Conservation (phyloP, 2,888 invertebrate species). For the Xylophagus ater region DNA sequence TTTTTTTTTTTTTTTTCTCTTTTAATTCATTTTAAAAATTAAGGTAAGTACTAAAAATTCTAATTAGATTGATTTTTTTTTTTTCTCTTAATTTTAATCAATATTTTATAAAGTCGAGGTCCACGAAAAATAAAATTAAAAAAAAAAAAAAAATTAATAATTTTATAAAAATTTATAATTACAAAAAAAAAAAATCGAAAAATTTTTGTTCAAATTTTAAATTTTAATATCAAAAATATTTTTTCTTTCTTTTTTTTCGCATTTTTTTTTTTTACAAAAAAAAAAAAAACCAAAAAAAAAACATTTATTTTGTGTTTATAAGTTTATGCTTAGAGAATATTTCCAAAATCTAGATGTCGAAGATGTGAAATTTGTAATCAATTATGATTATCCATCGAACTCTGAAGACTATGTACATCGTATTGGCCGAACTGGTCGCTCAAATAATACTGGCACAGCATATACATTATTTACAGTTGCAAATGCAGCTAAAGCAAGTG, state of each 20-base stretch:
- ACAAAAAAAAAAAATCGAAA: slow-evolving; percentile 4
- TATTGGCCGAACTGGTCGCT: slow-evolving; percentile 91
- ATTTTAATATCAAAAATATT: slow-evolving; percentile 1
- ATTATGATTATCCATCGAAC: slow-evolving; percentile 95
- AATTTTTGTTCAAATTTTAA: slow-evolving; percentile 1
- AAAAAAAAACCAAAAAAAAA: slow-evolving; percentile 6
- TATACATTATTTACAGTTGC: slow-evolving; percentile 91
- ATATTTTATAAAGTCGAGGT: slow-evolving; percentile 32
- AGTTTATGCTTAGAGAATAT: slow-evolving; percentile 12
- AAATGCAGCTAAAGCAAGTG: slow-evolving; percentile 83
- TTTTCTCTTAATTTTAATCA: slow-evolving; percentile 3
- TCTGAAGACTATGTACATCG: slow-evolving; percentile 92
- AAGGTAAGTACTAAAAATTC: no score
- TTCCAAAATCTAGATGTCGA: slow-evolving; percentile 71
- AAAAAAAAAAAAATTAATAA: slow-evolving; percentile 10
- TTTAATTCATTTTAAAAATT: no score
- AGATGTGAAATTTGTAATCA: slow-evolving; percentile 98
- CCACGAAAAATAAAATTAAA: slow-evolving; percentile 22
- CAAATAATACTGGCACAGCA: slow-evolving; percentile 86
- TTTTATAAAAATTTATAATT: slow-evolving; percentile 33
- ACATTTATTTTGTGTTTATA: no score
- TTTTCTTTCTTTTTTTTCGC: slow-evolving; percentile 3
- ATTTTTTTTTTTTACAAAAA: slow-evolving; percentile 1
- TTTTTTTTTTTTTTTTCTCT: no score
- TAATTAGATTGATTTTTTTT: no score